Percentiles rank a stretch among this genome's conserved stretches.
These are phyloP conservation scores for Polia nebulosa DNA, from an alignment of 2,888 invertebrate genomes.

Conservation along the genomic window DNA sequence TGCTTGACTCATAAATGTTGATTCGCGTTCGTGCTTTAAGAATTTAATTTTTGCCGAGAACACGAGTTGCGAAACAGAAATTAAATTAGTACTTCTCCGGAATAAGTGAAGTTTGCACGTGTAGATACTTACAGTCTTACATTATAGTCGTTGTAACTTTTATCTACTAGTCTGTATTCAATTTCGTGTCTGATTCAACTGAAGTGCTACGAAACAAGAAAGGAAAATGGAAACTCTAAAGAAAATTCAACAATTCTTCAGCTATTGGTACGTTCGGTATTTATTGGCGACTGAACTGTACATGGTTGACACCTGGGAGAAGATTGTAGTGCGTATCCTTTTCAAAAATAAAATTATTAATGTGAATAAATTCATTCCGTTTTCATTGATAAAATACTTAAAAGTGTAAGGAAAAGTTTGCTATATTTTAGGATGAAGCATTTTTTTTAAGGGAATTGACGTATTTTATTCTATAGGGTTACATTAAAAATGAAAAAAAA, in stretches of 20 bases:
- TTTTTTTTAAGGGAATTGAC: too few species aligned
- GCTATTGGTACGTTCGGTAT: slow-evolving; percentile 92
- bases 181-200: neutral
- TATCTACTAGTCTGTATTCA: neutral
- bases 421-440: too few species aligned
- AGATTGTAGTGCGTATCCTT: slow-evolving; percentile 92
- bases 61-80: slow-evolving; percentile 14
- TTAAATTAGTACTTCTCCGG: slow-evolving; percentile 18
- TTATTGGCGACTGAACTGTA: slow-evolving; percentile 92
- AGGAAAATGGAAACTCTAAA: slow-evolving; percentile 75
- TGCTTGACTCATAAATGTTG: neutral
- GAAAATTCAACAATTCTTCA: slow-evolving; percentile 85
- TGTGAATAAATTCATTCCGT: neutral
- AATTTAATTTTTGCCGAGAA: slow-evolving; percentile 12
- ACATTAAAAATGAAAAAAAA: neutral
- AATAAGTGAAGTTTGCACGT: slow-evolving; percentile 37
- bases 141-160: neutral
- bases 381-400: neutral
- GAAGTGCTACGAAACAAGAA: slow-evolving; percentile 13
- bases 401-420: neutral
- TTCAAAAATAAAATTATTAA: slow-evolving; percentile 64
- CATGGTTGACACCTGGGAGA: slow-evolving; percentile 93
- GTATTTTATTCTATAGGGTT: neutral
- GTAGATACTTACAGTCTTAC: too few species aligned
- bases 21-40: neutral